Evolutionary conservation across 2,797 vertebrate species (phyloP).

Genomic region (Hydrocynus forskahlii): DNA sequence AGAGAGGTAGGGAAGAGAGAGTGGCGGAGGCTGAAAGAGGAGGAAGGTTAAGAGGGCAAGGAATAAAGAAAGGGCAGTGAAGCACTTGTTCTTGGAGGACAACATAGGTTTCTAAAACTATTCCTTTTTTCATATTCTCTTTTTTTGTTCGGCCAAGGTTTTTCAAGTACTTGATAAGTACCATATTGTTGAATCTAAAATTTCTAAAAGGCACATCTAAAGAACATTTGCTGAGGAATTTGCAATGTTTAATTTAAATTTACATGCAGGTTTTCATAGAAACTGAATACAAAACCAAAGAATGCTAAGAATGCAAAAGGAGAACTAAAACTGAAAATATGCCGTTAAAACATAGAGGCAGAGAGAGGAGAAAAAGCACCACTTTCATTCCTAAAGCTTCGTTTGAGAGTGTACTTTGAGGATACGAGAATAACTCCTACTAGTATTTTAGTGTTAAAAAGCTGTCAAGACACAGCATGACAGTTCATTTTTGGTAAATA

Average conservation of each 20-base stretch:
- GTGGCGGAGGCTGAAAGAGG: slow-evolving; percentile 34
- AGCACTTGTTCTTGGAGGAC: not conserved
- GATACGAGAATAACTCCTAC: too few relatives aligned
- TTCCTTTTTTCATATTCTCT: not conserved
- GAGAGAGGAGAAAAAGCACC: too few relatives aligned
- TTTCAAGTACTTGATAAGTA: not conserved
- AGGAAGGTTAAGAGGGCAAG: slow-evolving; percentile 37
- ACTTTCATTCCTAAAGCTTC: too few relatives aligned
- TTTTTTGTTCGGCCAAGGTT: not conserved
- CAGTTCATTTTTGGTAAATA: too few relatives aligned
- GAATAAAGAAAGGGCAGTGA: slow-evolving; percentile 32
- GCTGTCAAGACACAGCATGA: too few relatives aligned
- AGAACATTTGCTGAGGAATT: not conserved
- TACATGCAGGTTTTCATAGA: not conserved
- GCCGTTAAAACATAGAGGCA: too few relatives aligned
- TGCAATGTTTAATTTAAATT: not conserved
- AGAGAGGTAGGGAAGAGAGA: not conserved
- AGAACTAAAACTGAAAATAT: too few relatives aligned
- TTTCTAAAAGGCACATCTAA: not conserved
- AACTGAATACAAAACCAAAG: not conserved
- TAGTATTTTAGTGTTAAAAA: too few relatives aligned
- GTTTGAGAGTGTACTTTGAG: too few relatives aligned
- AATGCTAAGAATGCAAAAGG: not conserved
- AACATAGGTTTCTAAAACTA: not conserved
- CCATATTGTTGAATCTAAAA: not conserved